A percentile compares a stretch with the other conserved stretches of the same genome.
These are phyloP conservation scores for Halesus radiatus DNA, from an alignment of 1,140 invertebrate species.

Conservation along the genomic window DNA sequence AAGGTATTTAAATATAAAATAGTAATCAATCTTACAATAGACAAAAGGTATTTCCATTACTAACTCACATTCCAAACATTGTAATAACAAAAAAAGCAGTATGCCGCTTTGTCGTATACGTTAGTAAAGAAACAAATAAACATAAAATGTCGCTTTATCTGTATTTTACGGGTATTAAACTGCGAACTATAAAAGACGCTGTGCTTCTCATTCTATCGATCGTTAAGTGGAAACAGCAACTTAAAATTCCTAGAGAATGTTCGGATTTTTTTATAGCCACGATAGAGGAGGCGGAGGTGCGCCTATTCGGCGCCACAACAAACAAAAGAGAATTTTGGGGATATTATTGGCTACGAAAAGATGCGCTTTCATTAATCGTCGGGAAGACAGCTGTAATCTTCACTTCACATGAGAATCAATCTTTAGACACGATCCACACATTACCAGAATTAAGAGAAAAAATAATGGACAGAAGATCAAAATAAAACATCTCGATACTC, in stretches of 20 bases:
- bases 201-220: background rate
- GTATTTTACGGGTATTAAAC: background rate
- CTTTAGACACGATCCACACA: background rate
- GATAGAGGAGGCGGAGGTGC: background rate
- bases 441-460: no score
- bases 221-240: constrained; percentile 29
- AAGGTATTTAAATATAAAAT: no score
- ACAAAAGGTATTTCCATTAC: no score
- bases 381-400: constrained; percentile 11
- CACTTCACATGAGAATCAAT: background rate
- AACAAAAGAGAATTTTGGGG: constrained; percentile 6
- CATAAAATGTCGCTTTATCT: background rate
- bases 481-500: no score
- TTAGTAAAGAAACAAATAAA: no score
- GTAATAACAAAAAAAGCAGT: no score
- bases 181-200: no score
- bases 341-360: constrained; percentile 14
- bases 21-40: no score
- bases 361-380: constrained; percentile 24
- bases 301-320: background rate
- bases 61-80: no score
- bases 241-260: constrained; percentile 1
- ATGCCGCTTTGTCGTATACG: no score
- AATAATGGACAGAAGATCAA: no score
- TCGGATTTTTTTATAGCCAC: background rate